Percentiles rank a stretch among this genome's conserved stretches.
Conservation (phyloP, 2,888 invertebrate species). For the Hipparchia semele region DNA sequence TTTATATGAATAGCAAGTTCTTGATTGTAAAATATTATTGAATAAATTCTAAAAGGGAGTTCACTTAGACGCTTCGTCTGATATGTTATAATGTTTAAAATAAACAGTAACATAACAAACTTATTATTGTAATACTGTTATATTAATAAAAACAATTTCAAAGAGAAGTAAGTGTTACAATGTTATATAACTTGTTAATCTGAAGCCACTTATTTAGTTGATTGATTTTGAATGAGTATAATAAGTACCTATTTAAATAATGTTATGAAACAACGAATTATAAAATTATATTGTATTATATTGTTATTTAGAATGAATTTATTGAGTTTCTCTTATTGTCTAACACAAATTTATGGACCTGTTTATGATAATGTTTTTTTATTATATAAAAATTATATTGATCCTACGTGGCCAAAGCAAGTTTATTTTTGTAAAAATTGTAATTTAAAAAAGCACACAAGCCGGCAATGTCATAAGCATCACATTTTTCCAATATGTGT, state of each 20-base stretch:
- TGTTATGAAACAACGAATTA: slow-evolving; percentile 6
- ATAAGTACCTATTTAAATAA: neutral
- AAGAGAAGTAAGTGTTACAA: neutral
- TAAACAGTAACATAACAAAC: neutral
- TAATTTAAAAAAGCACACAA: neutral
- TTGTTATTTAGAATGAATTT: slow-evolving; percentile 10
- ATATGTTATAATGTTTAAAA: neutral
- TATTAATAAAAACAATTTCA: neutral
- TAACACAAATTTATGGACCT: neutral
- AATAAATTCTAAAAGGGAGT: no score
- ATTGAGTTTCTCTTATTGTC: slow-evolving; percentile 11
- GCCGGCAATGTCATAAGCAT: slow-evolving; percentile 2
- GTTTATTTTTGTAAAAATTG: neutral
- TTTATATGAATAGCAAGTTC: no score
- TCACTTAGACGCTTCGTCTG: no score
- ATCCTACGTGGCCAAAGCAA: slow-evolving; percentile 12
- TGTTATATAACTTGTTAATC: neutral
- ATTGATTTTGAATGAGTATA: neutral
- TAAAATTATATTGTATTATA: neutral
- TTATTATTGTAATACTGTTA: neutral
- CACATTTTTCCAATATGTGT: neutral
- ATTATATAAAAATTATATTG: neutral
- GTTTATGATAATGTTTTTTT: slow-evolving; percentile 10
- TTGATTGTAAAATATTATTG: no score
- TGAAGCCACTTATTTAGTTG: neutral